Evolutionary conservation across 1,140 invertebrate genomes (phyloP), one percentile per base, ranked within the genome.

Genomic region (Drosophila paulistorum): DNA sequence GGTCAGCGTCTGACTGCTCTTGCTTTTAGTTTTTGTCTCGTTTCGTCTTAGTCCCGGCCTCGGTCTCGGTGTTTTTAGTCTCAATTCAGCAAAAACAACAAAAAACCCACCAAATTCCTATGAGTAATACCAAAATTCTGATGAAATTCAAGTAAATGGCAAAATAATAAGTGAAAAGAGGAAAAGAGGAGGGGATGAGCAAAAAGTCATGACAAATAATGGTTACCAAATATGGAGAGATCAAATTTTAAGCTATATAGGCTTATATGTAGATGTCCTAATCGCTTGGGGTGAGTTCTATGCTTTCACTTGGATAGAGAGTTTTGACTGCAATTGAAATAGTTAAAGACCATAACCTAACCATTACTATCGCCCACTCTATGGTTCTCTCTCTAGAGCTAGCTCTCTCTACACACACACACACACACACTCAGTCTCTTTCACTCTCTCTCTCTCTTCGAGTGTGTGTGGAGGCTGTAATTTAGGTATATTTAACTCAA

Each of bases 111-210:
- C 73, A 81, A 81, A 81, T 77, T 48, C 59, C 74, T 76, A 81
- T 90, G 87, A 87, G 77, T 90, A 90, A 90, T 90, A 48, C 65
- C 5, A 48, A 63, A 75, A 81, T 83, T 90, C 87, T 90, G 79
- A 78, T 90, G 87, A 90, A 90, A 90, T 90, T 90, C 87, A 69
- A 39, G 42, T 67, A 58, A 77, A 69, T 70, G 23, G 17, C 13
- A n/a, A 70, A 23, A 63, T 14, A 14, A 35, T 17, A 57, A 48
- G 51, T 67, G 71, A n/a, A 41, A 62, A 30, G 14, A 26, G 6
- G 23, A 68, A 59, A 45, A 48, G 62, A 42, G 37, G 62, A 35
- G 33, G 5, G 11, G 35, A 37, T 30, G 35, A 37, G 35, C 30
- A 60, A 14, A 62, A 30, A 33, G 35, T 11, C 17, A 69, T 72